These are phyloP conservation scores for Barnardius zonarius DNA, from an alignment of 2,113 vertebrate species.

Conservation along the genomic window DNA sequence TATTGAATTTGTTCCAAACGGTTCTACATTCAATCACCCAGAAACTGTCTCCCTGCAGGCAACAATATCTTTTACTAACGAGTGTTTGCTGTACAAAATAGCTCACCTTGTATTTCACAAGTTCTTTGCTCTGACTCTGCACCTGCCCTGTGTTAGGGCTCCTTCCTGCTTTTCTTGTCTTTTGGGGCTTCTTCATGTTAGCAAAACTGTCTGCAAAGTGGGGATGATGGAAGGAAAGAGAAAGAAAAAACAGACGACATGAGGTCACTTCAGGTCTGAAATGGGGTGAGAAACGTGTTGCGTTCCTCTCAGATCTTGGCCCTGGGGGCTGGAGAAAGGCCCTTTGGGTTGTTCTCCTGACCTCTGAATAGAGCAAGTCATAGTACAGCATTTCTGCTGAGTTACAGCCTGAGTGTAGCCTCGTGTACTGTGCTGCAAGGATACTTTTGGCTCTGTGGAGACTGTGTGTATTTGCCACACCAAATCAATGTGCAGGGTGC, in stretches of 20 bases:
- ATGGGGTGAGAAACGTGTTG: background rate
- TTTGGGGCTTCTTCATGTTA: background rate
- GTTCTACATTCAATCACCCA: slow-evolving; percentile 34
- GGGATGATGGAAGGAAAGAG: background rate
- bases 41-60: slow-evolving; percentile 25
- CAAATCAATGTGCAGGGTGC: rapidly evolving
- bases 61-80: background rate
- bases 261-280: background rate
- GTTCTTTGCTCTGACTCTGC: background rate
- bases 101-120: background rate
- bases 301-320: background rate
- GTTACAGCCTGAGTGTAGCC: background rate
- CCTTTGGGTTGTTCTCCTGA: background rate
- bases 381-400: background rate
- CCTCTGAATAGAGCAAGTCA: background rate
- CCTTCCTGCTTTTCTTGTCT: background rate
- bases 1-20: slow-evolving; percentile 30
- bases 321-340: background rate
- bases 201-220: background rate
- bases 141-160: background rate
- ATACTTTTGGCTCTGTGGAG: rapidly evolving
- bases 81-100: background rate
- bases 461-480: rapidly evolving
- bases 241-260: rapidly evolving
- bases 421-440: rapidly evolving